These are phyloP conservation scores for Baccha elongata DNA, from an alignment of 2,888 invertebrate species.

Conservation along the genomic window DNA sequence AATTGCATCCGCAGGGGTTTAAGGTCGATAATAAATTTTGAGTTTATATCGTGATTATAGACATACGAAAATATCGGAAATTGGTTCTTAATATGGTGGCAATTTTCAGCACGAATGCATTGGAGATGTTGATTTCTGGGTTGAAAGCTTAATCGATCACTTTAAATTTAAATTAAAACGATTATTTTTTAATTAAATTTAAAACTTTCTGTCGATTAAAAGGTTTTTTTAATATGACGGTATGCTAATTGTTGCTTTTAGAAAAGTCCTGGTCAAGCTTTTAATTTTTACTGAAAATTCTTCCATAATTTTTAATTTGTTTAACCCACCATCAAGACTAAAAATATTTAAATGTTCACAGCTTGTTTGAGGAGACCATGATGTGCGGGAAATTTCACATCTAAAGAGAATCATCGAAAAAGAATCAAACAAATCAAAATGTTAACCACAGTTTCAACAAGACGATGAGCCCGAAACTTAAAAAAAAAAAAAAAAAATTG, in stretches of 20 bases:
- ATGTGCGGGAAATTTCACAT: conserved; percentile 24
- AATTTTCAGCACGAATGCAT: conserved; percentile 12
- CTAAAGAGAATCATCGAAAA: conserved; percentile 4
- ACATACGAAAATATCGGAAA: conserved; percentile 31
- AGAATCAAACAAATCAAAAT: conserved; percentile 47
- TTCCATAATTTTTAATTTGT: too few species aligned
- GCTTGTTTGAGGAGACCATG: conserved; percentile 61
- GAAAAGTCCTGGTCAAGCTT: too few species aligned
- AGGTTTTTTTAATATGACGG: too few species aligned
- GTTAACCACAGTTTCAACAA: conserved; percentile 61
- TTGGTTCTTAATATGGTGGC: conserved; percentile 40
- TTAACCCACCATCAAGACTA: too few species aligned
- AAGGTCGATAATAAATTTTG: conserved; percentile 24
- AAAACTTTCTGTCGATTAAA: too few species aligned
- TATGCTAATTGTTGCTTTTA: too few species aligned
- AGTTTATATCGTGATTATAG: conserved; percentile 31
- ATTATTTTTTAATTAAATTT: too few species aligned
- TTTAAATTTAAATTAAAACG: neutral
- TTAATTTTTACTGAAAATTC: too few species aligned
- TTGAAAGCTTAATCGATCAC: neutral
- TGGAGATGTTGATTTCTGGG: neutral
- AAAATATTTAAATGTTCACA: conserved; percentile 69
- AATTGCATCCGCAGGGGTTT: neutral
- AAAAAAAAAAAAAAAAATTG: conserved; percentile 26
- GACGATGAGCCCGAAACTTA: conserved; percentile 18